Conservation (phyloP, 1,140 invertebrate genomes). For the Macrotrachela quadricornifera region DNA sequence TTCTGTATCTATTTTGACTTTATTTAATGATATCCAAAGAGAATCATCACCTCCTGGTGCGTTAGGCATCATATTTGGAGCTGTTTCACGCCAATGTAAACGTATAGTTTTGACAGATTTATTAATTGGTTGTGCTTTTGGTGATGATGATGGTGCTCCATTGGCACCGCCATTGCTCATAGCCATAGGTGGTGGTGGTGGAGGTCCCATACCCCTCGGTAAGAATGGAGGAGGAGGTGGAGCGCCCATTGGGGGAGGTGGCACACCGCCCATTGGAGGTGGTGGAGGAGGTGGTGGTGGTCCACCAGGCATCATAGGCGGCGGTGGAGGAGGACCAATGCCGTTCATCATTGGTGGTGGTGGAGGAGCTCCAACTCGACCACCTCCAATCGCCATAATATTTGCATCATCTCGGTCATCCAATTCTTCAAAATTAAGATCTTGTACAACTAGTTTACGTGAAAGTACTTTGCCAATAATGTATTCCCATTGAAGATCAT, state of each 20-base stretch:
- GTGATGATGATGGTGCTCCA: too few relatives aligned
- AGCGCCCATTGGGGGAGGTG: conserved; percentile 25
- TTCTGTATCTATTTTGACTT: conserved; percentile 54
- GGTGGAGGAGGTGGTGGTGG: conserved; percentile 21
- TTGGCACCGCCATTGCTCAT: too few relatives aligned
- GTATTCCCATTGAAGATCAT: too few relatives aligned
- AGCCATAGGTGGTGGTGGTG: too few relatives aligned
- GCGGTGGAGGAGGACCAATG: conserved; percentile 1
- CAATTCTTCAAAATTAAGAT: conserved; percentile 84
- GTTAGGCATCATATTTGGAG: not conserved
- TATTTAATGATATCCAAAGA: conserved; percentile 78
- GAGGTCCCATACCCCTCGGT: not conserved
- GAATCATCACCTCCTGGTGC: conserved; percentile 37
- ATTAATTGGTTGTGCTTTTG: too few relatives aligned
- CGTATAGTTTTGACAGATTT: too few relatives aligned
- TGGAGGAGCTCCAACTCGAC: conserved; percentile 29
- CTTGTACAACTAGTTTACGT: conserved; percentile 41
- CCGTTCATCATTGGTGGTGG: not conserved
- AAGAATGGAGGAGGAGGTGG: conserved; percentile 11
- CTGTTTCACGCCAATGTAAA: conserved; percentile 78
- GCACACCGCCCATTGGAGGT: not conserved
- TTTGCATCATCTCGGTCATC: conserved; percentile 37
- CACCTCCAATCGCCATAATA: conserved; percentile 22
- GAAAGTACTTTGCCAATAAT: too few relatives aligned
- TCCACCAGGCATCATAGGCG: conserved; percentile 17